Conservation (phyloP, 2,113 vertebrate genomes). For the Megaleporinus macrocephalus region DNA sequence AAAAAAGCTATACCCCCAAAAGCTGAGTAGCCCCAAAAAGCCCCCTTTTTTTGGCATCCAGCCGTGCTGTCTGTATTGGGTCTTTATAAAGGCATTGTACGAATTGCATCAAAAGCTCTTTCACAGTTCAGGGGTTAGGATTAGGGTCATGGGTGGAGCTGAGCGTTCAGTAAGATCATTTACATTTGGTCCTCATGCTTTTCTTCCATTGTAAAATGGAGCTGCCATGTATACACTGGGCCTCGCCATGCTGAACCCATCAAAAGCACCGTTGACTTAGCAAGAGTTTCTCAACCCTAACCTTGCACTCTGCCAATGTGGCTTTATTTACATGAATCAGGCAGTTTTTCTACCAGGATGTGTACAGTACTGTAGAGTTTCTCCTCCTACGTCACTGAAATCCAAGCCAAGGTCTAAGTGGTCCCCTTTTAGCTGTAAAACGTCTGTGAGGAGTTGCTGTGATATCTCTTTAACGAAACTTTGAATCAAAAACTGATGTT, state of each 20-base stretch:
- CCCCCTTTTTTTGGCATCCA: conserved; percentile 7
- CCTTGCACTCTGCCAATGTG: neutral
- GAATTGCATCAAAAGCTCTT: conserved; percentile 55
- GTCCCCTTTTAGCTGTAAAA: neutral
- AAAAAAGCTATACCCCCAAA: conserved; percentile 19
- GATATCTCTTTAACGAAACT: neutral
- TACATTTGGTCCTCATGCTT: conserved; percentile 37
- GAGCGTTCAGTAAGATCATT: conserved; percentile 38
- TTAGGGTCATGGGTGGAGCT: conserved; percentile 45
- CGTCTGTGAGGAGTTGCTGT: neutral
- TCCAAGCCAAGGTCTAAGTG: neutral
- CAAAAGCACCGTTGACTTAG: conserved; percentile 31
- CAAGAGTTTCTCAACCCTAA: conserved; percentile 15
- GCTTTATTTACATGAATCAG: conserved; percentile 1
- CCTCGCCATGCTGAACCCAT: conserved; percentile 30
- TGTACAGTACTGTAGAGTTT: conserved; percentile 5
- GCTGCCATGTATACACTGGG: conserved; percentile 19
- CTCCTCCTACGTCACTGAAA: neutral
- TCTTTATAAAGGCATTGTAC: conserved; percentile 56
- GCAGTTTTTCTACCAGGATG: neutral
- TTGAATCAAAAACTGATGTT: neutral
- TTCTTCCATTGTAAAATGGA: conserved; percentile 36
- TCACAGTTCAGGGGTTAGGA: conserved; percentile 51
- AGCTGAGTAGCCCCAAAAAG: conserved; percentile 1
- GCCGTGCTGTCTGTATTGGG: conserved; percentile 44